Evolutionary conservation across 30 jellyfish, hydroid and myxozoan genomes (phyloP), one percentile per base, ranked within the genome.

Genomic region (Chironex yamaguchii): DNA sequence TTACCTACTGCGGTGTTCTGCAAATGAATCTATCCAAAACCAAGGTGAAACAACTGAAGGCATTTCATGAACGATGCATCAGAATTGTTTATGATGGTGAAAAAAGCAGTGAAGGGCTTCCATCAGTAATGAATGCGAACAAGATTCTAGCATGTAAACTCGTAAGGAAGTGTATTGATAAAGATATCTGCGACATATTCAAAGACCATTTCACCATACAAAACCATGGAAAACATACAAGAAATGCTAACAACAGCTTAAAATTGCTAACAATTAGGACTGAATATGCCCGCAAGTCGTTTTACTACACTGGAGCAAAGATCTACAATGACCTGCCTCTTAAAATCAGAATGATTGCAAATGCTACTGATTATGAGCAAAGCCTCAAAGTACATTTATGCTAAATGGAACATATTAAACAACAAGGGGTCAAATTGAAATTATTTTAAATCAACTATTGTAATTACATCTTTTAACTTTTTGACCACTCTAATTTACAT

Each of bases 1-100:
- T 69, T 71, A 84, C 89, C 71, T 68, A 49, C 88, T 84, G 89
- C 88, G 89, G 94, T 69, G 82, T 84, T 54, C 89, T 84, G 81
- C 94, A 68, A 71, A 52, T 71, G 89, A 84, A 70, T 20, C 88
- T 84, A 66, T 50, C 89, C n/a, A 74, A 69, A 70, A 84, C 94
- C 87, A 84, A 84, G 89, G 30, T 49, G 74, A 84, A 58, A 29
- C 92, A 84, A 49, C 82, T 70, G 81, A 54, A 71, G 50, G 86
- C 76, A 68, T 67, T 81, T 32, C 92, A 36, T 67, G 86, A 49
- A 0, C 92, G 86, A 81, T 67, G 92, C 92, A 23, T 81, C 77
- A 81, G 32, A 63, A 62, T 63, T 63, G 83, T 58, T 63, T 64
- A 79, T 58, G 83, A 79, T 79, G 83, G 90, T 79, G 90, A 35